Conservation (phyloP, 2,113 vertebrate genomes). For the Onychorhynchus coronatus region DNA sequence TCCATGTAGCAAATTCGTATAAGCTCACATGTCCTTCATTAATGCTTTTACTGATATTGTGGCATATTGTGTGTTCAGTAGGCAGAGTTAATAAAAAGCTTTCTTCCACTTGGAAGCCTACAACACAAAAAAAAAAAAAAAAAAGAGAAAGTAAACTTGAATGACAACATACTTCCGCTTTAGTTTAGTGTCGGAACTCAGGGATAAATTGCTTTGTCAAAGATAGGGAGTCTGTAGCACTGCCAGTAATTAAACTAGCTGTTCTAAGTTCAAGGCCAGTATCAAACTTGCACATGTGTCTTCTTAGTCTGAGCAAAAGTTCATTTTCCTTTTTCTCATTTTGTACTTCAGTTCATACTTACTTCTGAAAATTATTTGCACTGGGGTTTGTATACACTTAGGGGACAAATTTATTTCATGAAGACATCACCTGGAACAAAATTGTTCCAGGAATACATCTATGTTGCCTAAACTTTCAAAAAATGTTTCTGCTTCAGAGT, state of each 20-base stretch:
- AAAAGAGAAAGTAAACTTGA: not conserved
- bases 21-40: not conserved
- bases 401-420: not conserved
- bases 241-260: not conserved
- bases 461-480: no score
- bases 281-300: not conserved
- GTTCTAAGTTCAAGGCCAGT: not conserved
- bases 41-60: not conserved
- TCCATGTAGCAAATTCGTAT: accelerated
- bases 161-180: not conserved
- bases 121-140: not conserved
- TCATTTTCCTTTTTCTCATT: not conserved
- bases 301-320: not conserved
- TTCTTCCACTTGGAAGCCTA: not conserved
- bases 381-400: not conserved
- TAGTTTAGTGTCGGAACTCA: not conserved
- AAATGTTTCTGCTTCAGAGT: not conserved
- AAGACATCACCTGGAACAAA: not conserved
- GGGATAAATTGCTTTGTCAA: not conserved
- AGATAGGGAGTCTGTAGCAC: not conserved
- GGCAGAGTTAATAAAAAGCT: not conserved
- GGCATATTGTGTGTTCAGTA: not conserved
- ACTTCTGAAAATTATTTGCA: not conserved
- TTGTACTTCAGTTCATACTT: not conserved
- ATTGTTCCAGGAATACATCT: no score